Percentiles rank a stretch among this genome's conserved stretches.
Conservation (phyloP, 2,113 vertebrate species). For the rat (Rattus norvegicus) region GRCr8 NC_086019.1:151334001-151334500, state of each 20-base stretch:
- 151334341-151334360: not conserved
- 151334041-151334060: not conserved
- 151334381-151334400: not conserved
- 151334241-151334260: not conserved
- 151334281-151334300: not conserved
- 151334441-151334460: not conserved
- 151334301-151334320: not conserved
- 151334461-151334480: not conserved
- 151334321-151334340: not conserved
- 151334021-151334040: slow-evolving; percentile 14
- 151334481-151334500: not conserved
- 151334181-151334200: not conserved
- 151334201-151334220: not conserved
- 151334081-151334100: not conserved
- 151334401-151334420: not conserved
- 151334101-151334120: not conserved
- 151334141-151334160: not conserved
- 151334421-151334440: not conserved
- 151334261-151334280: not conserved
- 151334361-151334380: not conserved
- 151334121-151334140: no score
- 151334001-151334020: not conserved
- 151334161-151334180: not conserved
- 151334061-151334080: no score
- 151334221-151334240: no score